Conservation (phyloP, 2,888 invertebrate species). For the Ischnus inquisitorius region DNA sequence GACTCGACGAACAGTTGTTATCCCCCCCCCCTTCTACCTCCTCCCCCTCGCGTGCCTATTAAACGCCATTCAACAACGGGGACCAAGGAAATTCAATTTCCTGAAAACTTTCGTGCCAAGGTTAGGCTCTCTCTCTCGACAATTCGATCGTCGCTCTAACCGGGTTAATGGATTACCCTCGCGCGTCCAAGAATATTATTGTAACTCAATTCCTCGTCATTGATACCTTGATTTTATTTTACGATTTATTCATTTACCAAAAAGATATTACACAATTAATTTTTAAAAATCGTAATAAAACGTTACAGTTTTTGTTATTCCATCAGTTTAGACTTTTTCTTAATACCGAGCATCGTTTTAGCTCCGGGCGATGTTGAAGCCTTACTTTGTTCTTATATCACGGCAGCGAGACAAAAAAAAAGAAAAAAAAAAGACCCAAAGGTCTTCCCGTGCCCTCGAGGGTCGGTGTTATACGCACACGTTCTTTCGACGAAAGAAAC, state of each 20-base stretch:
- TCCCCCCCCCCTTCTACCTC: neutral
- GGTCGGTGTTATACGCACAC: conserved; percentile 44
- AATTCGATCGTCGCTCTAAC: conserved; percentile 27
- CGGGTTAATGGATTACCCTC: conserved; percentile 39
- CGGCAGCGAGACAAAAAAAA: conserved; percentile 25
- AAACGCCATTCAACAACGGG: conserved; percentile 53
- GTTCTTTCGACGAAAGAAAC: conserved; percentile 54
- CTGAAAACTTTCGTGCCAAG: conserved; percentile 60
- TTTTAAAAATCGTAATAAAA: too few species aligned
- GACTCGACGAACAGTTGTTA: conserved; percentile 21
- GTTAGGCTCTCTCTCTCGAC: conserved; percentile 32
- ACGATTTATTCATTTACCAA: too few species aligned
- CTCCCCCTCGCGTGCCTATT: conserved; percentile 29
- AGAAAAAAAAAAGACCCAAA: conserved; percentile 40
- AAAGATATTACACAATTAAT: too few species aligned
- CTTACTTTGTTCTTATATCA: conserved; percentile 43
- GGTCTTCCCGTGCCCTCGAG: conserved; percentile 36
- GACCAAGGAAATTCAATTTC: conserved; percentile 65
- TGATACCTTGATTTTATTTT: neutral
- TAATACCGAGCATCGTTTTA: neutral
- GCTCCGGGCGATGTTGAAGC: conserved; percentile 44
- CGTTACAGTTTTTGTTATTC: neutral
- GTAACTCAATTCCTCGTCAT: neutral
- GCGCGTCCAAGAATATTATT: neutral
- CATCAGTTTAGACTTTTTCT: neutral